These are phyloP conservation scores for Albula goreensis DNA, from an alignment of 2,113 vertebrate genomes.

Conservation along the genomic window DNA sequence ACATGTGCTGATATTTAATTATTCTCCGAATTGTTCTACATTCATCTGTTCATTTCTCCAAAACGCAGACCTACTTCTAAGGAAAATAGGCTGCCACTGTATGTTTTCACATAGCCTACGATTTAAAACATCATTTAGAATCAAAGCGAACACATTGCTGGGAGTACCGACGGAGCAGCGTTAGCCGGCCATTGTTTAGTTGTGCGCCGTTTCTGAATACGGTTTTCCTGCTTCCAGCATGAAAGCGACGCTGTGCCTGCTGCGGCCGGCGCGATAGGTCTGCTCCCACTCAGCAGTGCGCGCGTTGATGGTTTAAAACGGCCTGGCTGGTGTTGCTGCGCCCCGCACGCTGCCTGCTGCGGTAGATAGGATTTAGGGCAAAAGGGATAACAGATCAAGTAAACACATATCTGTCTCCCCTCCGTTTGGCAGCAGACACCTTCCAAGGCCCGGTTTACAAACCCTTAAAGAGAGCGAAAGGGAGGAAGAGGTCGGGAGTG, in stretches of 20 bases:
- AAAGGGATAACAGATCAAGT: constrained; percentile 53
- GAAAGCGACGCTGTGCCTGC: constrained; percentile 2
- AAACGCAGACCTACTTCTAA: background rate
- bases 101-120: background rate
- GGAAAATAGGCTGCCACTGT: no score
- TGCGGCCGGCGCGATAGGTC: constrained; percentile 16
- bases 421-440: constrained; percentile 35
- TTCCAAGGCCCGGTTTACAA: constrained; percentile 49
- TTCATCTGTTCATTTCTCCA: background rate
- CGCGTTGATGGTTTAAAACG: constrained; percentile 25
- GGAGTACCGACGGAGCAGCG: background rate
- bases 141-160: background rate
- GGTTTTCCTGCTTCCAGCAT: background rate
- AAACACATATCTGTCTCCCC: constrained; percentile 46
- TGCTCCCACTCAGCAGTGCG: background rate
- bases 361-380: constrained; percentile 60
- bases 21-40: background rate
- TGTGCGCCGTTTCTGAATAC: constrained; percentile 8
- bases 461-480: constrained; percentile 34
- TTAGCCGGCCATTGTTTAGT: background rate
- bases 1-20: background rate
- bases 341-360: constrained; percentile 48
- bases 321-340: constrained; percentile 32
- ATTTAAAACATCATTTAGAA: background rate
- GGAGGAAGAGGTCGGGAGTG: constrained; percentile 13